These are phyloP conservation scores for Tursiops truncatus DNA, from an alignment of 2,113 vertebrate species.

Conservation along the genomic window DNA sequence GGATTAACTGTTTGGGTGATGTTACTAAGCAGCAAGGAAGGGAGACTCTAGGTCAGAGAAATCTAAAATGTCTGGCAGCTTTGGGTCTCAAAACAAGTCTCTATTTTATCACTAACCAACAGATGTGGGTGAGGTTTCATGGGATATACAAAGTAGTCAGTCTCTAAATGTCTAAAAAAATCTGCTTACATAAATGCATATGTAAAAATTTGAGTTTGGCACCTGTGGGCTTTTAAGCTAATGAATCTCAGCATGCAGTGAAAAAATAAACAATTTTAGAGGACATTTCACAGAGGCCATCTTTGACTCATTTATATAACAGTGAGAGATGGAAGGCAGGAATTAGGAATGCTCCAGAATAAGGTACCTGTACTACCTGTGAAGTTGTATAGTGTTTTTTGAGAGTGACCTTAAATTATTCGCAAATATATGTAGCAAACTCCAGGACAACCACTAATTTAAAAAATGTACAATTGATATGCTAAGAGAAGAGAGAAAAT, in stretches of 20 bases:
- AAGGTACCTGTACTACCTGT: background rate
- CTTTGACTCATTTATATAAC: background rate
- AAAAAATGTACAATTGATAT: background rate
- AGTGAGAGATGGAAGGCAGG: background rate
- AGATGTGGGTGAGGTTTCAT: background rate
- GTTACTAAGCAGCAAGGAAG: background rate
- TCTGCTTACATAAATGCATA: background rate
- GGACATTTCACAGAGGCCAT: background rate
- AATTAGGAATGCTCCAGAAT: background rate
- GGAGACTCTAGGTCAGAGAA: background rate
- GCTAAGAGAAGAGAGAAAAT: background rate
- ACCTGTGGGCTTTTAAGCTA: background rate
- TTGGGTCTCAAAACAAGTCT: background rate
- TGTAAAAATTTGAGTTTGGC: background rate
- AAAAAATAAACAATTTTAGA: background rate
- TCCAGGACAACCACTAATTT: background rate
- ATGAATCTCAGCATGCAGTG: background rate
- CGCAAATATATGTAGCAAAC: background rate
- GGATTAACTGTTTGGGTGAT: background rate
- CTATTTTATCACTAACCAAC: background rate
- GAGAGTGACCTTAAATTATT: background rate
- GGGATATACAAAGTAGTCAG: background rate
- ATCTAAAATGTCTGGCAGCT: background rate
- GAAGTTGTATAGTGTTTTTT: background rate
- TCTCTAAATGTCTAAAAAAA: conserved; percentile 2